Evolutionary conservation across 2,888 invertebrate species (phyloP).

Genomic region (Eubasilissa splendida): DNA sequence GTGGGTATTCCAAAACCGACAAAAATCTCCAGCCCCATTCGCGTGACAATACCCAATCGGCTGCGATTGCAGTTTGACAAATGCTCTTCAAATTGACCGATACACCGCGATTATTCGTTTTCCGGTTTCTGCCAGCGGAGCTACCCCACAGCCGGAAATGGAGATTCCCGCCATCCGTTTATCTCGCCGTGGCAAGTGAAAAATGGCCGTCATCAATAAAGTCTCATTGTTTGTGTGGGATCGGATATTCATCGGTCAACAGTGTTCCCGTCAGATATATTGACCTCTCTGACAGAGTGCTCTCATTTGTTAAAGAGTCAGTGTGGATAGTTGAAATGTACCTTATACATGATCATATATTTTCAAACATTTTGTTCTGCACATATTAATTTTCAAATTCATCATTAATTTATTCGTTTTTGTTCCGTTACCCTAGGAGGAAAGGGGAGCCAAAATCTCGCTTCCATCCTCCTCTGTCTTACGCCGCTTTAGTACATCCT

Average conservation of each 20-base stretch:
- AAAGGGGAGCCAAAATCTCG: too few relatives aligned
- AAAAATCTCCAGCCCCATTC: background rate
- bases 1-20: background rate
- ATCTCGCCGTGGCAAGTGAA: slow-evolving; percentile 50
- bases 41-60: slow-evolving; percentile 3
- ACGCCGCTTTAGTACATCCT: too few relatives aligned
- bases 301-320: slow-evolving; percentile 49
- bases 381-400: too few relatives aligned
- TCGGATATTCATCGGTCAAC: slow-evolving; percentile 45
- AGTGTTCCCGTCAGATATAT: slow-evolving; percentile 43
- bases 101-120: slow-evolving; percentile 41
- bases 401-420: too few relatives aligned
- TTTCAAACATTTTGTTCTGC: too few relatives aligned
- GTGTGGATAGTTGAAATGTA: background rate
- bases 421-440: too few relatives aligned
- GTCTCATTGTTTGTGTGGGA: slow-evolving; percentile 31
- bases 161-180: slow-evolving; percentile 43
- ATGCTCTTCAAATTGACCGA: slow-evolving; percentile 49
- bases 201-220: slow-evolving; percentile 56
- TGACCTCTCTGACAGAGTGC: slow-evolving; percentile 54
- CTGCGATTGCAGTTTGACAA: slow-evolving; percentile 28
- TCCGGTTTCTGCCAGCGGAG: slow-evolving; percentile 17
- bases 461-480: too few relatives aligned
- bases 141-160: slow-evolving; percentile 24
- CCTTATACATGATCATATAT: too few relatives aligned